These are phyloP conservation scores for Asteroscopus sphinx DNA, from an alignment of 2,888 invertebrate species.

Conservation along the genomic window DNA sequence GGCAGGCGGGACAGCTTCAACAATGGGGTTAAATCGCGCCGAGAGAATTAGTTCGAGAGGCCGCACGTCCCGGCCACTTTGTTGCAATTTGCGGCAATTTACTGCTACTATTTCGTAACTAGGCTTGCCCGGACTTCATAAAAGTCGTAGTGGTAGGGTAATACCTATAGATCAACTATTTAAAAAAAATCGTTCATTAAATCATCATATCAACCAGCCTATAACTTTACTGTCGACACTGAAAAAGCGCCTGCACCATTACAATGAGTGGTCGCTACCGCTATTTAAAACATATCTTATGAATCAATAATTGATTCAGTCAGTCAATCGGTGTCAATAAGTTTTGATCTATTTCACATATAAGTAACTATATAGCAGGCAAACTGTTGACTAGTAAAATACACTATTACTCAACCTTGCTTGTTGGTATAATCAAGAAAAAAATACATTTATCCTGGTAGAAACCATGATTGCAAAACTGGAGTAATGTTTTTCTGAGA, in stretches of 20 bases:
- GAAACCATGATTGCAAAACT: constrained; percentile 21
- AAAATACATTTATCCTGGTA: constrained; percentile 5
- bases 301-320: too few species aligned
- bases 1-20: constrained; percentile 58
- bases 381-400: too few species aligned
- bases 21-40: constrained; percentile 74
- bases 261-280: not conserved
- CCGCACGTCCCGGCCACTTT: constrained; percentile 71
- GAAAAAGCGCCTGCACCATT: not conserved
- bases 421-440: constrained; percentile 10
- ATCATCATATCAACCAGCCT: not conserved
- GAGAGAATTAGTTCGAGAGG: constrained; percentile 72
- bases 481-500: constrained; percentile 39
- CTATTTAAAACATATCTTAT: too few species aligned
- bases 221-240: too few species aligned
- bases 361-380: too few species aligned
- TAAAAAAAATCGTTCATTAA: not conserved
- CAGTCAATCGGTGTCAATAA: too few species aligned
- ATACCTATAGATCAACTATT: constrained; percentile 6
- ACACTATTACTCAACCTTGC: not conserved
- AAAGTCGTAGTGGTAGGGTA: constrained; percentile 18
- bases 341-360: too few species aligned
- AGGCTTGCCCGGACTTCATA: constrained; percentile 38
- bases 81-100: constrained; percentile 79
- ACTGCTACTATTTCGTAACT: constrained; percentile 62